Percentiles rank a stretch among this genome's conserved stretches.
Evolutionary conservation across 2,797 vertebrate genomes (phyloP).

Genomic region (Helarctos malayanus): DNA sequence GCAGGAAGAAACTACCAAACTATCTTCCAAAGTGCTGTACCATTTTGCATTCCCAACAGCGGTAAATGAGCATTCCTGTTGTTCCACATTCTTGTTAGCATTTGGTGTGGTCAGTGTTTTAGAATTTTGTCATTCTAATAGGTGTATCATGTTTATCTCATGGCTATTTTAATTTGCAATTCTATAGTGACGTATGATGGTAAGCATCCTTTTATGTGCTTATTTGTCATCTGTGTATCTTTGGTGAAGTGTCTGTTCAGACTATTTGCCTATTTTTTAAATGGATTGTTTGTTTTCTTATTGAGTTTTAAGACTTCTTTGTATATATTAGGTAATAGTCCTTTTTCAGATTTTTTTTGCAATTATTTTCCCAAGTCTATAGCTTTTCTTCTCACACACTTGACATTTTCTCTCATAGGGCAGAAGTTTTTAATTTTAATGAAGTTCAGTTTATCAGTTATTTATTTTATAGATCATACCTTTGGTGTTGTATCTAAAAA

Average conservation of each 20-base stretch:
- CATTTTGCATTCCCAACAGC: neutral
- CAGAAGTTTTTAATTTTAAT: neutral
- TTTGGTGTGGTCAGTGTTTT: neutral
- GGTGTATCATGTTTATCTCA: neutral
- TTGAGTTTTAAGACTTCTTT: conserved; percentile 1
- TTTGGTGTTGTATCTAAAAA: conserved; percentile 34
- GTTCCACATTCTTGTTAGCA: neutral
- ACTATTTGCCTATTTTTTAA: conserved; percentile 37
- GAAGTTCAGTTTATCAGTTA: neutral
- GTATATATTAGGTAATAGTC: neutral
- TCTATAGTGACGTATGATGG: neutral
- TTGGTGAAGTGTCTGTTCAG: neutral
- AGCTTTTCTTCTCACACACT: neutral
- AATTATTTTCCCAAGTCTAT: neutral
- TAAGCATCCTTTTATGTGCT: neutral
- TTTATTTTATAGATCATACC: neutral
- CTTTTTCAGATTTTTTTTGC: neutral
- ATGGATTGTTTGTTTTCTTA: neutral
- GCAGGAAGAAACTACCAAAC: neutral
- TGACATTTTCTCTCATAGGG: neutral
- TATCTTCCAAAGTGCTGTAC: neutral
- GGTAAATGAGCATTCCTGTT: neutral
- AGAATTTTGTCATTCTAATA: neutral
- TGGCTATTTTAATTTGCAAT: neutral
- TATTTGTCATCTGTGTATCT: neutral